These are phyloP conservation scores for Lepus townsendii DNA, from an alignment of 2,797 vertebrate species.

Conservation along the genomic window DNA sequence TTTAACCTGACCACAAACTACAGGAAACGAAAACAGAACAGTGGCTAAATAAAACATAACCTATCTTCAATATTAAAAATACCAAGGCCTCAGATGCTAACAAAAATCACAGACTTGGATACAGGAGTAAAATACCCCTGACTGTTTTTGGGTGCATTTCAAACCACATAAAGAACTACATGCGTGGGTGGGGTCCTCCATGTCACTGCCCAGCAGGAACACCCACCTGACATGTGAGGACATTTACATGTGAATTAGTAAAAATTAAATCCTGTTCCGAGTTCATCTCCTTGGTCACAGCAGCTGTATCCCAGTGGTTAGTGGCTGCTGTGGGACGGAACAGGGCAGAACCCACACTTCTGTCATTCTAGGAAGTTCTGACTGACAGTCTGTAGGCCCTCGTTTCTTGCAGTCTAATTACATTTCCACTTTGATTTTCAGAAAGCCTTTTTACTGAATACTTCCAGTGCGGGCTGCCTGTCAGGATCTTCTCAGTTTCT, in stretches of 20 bases:
- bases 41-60: neutral
- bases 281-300: neutral
- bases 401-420: neutral
- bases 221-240: fast-evolving
- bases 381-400: neutral
- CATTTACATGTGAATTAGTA: neutral
- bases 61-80: neutral
- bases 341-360: fast-evolving
- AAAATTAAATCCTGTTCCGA: fast-evolving
- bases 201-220: fast-evolving
- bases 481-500: fast-evolving
- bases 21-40: neutral
- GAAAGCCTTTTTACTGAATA: neutral
- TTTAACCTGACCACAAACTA: neutral
- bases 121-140: neutral
- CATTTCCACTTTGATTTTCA: neutral
- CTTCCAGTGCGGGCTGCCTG: neutral
- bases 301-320: neutral
- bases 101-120: neutral
- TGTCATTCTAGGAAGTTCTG: neutral
- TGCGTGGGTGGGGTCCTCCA: fast-evolving
- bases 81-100: neutral
- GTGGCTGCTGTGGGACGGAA: fast-evolving
- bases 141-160: neutral
- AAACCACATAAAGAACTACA: no score